Evolutionary conservation across 2,113 vertebrate genomes (phyloP).

Genomic region (Parus major): DNA sequence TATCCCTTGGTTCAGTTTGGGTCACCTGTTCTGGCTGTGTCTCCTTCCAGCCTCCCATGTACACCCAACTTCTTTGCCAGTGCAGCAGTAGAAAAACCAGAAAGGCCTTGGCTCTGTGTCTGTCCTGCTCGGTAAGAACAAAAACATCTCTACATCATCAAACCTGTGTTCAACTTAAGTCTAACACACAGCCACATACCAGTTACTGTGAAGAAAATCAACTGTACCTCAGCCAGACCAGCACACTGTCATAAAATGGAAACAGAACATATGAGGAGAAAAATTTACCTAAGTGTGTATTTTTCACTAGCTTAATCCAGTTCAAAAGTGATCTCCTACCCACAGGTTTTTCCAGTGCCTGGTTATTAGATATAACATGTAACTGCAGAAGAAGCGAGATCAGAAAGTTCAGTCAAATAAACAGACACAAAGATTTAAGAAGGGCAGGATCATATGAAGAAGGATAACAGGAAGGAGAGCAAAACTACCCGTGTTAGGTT

Average conservation of each 20-base stretch:
- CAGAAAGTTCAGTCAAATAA: not conserved
- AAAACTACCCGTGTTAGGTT: not conserved
- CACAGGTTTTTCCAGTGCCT: not conserved
- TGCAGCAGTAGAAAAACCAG: accelerated
- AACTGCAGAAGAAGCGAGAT: not conserved
- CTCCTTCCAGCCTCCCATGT: accelerated
- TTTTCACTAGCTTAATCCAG: not conserved
- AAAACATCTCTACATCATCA: not conserved
- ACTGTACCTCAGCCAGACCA: not conserved
- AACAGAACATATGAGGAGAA: not conserved
- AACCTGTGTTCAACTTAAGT: not conserved
- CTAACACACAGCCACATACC: not conserved
- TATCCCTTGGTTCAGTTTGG: not conserved
- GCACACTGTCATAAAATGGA: not conserved
- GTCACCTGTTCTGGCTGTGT: not conserved
- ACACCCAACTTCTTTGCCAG: not conserved
- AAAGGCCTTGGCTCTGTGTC: not conserved
- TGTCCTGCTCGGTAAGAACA: not conserved
- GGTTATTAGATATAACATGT: not conserved
- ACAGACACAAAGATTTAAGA: not conserved
- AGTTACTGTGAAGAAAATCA: not conserved
- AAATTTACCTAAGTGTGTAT: not conserved
- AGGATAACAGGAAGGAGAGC: not conserved
- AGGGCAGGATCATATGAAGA: not conserved
- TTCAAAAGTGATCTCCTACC: not conserved